Evolutionary conservation across 2,888 invertebrate genomes (phyloP).

Genomic region (Andrena haemorrhoa): DNA sequence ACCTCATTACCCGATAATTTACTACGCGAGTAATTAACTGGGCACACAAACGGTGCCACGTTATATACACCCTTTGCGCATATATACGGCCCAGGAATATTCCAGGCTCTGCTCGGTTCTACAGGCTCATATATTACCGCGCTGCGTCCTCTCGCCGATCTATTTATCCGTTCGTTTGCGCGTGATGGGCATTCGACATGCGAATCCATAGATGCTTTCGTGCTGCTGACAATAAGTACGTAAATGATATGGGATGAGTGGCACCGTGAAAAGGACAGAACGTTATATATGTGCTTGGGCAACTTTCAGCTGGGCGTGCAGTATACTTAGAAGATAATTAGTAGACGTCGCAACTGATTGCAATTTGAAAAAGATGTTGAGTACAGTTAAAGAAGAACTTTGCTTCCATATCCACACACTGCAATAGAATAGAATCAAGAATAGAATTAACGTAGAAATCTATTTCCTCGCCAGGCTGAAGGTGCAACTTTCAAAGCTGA

Average conservation of each 20-base stretch:
- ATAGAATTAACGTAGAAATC: too few species aligned
- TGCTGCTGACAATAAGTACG: slow-evolving; percentile 39
- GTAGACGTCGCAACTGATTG: too few species aligned
- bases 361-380: too few species aligned
- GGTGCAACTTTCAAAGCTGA: too few species aligned
- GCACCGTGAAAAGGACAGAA: not conserved
- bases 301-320: not conserved
- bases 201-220: slow-evolving; percentile 29
- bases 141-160: slow-evolving; percentile 75
- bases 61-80: slow-evolving; percentile 70
- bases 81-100: slow-evolving; percentile 46
- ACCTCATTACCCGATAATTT: slow-evolving; percentile 84
- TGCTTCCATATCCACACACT: too few species aligned
- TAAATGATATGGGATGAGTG: slow-evolving; percentile 34
- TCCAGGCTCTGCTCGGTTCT: slow-evolving; percentile 61
- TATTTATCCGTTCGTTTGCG: slow-evolving; percentile 78
- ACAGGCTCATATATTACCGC: slow-evolving; percentile 77
- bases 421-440: too few species aligned
- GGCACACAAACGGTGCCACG: slow-evolving; percentile 81
- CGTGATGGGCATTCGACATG: slow-evolving; percentile 61
- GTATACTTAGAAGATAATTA: too few species aligned
- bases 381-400: too few species aligned
- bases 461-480: too few species aligned
- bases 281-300: not conserved
- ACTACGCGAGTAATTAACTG: slow-evolving; percentile 84